Conservation (phyloP, 2,888 invertebrate species). For the Byasa hedistus region DNA sequence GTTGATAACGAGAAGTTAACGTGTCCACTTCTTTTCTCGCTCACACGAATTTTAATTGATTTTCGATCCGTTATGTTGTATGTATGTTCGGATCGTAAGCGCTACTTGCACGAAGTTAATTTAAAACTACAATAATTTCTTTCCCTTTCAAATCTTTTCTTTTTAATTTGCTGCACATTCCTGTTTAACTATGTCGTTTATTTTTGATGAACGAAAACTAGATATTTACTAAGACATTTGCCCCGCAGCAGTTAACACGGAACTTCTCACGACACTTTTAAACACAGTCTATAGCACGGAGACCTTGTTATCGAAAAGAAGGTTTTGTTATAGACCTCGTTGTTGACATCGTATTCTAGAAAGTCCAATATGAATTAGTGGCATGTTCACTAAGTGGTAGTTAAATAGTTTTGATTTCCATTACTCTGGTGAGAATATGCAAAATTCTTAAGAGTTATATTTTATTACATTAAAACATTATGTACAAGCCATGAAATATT, state of each 20-base stretch:
- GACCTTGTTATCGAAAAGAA: background rate
- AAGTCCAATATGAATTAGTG: too few relatives aligned
- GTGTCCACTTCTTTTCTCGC: conserved; percentile 26
- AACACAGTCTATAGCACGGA: background rate
- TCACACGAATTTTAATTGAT: conserved; percentile 28
- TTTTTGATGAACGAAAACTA: background rate
- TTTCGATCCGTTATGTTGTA: conserved; percentile 25
- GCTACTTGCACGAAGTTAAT: background rate
- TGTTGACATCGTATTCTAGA: too few relatives aligned
- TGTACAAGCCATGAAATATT: too few relatives aligned
- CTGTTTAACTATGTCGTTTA: background rate
- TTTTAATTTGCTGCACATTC: background rate
- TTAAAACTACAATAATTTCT: background rate
- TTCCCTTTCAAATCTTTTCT: background rate
- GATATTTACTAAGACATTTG: background rate
- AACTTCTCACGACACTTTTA: background rate
- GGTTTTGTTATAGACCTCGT: too few relatives aligned
- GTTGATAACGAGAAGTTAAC: conserved; percentile 38
- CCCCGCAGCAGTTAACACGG: background rate
- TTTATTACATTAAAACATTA: too few relatives aligned
- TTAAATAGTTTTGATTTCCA: too few relatives aligned
- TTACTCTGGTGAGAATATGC: too few relatives aligned
- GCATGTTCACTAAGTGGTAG: too few relatives aligned
- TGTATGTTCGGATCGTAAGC: background rate
- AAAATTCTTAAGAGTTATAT: too few relatives aligned